Evolutionary conservation across 2,797 vertebrate species (phyloP), one percentile per base, ranked within the genome.

Genomic region (Oreochromis grahami): DNA sequence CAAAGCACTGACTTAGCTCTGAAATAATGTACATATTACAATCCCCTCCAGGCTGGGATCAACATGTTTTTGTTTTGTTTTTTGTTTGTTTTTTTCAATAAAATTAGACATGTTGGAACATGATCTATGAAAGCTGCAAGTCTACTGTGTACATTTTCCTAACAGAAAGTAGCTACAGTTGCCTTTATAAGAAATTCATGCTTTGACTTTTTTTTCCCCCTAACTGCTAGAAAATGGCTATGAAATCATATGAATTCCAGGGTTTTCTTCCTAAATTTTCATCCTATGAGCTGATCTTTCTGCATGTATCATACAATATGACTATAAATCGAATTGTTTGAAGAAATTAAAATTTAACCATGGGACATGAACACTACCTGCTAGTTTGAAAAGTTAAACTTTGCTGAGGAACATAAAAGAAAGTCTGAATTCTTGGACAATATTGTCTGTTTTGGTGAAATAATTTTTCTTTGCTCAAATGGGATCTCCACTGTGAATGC

Each of bases 131-230:
- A 60, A 34, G 29, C 56, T 34, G 56, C 56, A 34, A 26, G 29
- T 11, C 8, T 56, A 15, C 15, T 9, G 56, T 19, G 56, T 19
- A 58, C 15, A 15, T 58, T 32, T 58, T 34, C 29, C 3, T 32
- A 58, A 19, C 15, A 32, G 1, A 34, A 26, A 14, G 53, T 14
- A 55, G 24, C 53, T 55, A 55, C 15, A 58, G 29, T 19, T 32
- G 29, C 15, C 29, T 34, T 9, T 17, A 34, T 15, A 9, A 58
- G 24, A 58, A 9, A 32, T 53, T 3, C 3, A 3, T 32, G 29
- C 15, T 19, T 58, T 58, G 29, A 58, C 5, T 21, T 19, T 4
- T 53, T 8, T 1, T 0, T 3, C 3, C n/a, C 24, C 24, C 29
- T 4, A 19, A 34, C 56, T 0, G 2, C 17, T 60, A 34, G 29